Evolutionary conservation across 92 coral and sea anemone species (phyloP), one percentile per base, ranked within the genome.

Genomic region (Phenganax marumi): DNA sequence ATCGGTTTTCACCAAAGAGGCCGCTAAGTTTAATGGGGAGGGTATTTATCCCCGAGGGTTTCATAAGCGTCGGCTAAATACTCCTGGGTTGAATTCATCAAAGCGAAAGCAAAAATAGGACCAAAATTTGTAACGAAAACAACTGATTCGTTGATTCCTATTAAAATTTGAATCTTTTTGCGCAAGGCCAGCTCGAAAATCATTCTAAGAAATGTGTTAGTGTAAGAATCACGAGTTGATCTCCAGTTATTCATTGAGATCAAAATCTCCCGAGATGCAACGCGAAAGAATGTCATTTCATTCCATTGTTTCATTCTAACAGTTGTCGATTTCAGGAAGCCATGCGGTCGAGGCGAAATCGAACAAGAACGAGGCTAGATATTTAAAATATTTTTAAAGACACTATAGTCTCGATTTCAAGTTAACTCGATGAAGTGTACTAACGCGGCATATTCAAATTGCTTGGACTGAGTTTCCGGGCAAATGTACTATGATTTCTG

Each of bases 291-390:
- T 24, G 57, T 11, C 11, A 18, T 53, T 14, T 9, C 12, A 46
- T 70, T 50, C 50, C 23, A 52, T 19, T 54, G 60, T 53, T 14
- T 9, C 12, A 46, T 70, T 50, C 50, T 39, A 52, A 9, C 12
- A 17, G 39, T 86, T 79, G 77, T 80, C 74, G 77, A 57, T 78
- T 73, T 54, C 75, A 78, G 87, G 71, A 85, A 33, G 43, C 43
- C 98, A 89, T 96, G 97, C 97, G 96, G 97, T 96, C 99, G 96
- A 96, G 94, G 99, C 97, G 80, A 86, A 82, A 76, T 80, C 73
- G 89, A 91, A 85, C 88, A 84, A 85, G 85, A 92, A 93, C 99
- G 99, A 96, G 99, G 99, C 99, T 96, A 85, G 86, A 75, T 84
- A 85, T 86, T 26, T 78, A 84, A 89, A 82, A 85, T 86, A 52